Evolutionary conservation across 2,113 vertebrate species (phyloP), one percentile per base, ranked within the genome.

Genomic region (Gallinago paraguaiae): DNA sequence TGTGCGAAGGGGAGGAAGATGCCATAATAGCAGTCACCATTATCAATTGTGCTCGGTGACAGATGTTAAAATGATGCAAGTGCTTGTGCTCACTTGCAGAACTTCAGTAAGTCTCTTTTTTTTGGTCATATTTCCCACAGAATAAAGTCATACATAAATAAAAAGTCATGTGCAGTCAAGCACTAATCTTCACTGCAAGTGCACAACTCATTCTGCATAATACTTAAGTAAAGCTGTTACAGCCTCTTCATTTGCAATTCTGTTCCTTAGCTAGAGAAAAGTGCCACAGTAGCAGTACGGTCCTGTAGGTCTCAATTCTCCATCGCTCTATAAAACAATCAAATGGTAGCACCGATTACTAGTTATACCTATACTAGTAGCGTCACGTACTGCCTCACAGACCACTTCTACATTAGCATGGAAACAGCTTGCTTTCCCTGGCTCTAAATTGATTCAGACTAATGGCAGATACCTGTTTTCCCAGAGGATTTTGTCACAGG

Each of bases 21-120:
- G 84, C 96, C 87, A 39, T 78, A 48, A 96, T 95, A 97, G 95
- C 91, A 95, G 88, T 88, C 92, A 83, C 92, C 92, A 96, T 96
- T 96, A 96, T 94, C 93, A 91, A n/a, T 93, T 97, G 92, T 96
- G 71, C 57, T 45, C 28, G 7, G 83, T 83, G 90, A 97, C 97
- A 98, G 97, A 97, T 96, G 97, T 95, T 97, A 94, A 88, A 96
- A 89, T 0, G 41, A 88, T 90, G 43, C n/a, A 95, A 97, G 80
- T 72, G 77, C 78, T 50, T 81, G 82, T 81, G 63, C 64, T 92
- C 91, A 74, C 78, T 94, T 20, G 3, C 20, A 92, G 93, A 96
- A 96, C 75, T 96, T 97, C 85, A 83, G 46, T 74, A 78, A 86
- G 64, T 82, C 90, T 93, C 87, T 53, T 35, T 92, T 65, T 33